Evolutionary conservation across 2,113 vertebrate species (phyloP).

Genomic region (Camelus bactrianus): DNA sequence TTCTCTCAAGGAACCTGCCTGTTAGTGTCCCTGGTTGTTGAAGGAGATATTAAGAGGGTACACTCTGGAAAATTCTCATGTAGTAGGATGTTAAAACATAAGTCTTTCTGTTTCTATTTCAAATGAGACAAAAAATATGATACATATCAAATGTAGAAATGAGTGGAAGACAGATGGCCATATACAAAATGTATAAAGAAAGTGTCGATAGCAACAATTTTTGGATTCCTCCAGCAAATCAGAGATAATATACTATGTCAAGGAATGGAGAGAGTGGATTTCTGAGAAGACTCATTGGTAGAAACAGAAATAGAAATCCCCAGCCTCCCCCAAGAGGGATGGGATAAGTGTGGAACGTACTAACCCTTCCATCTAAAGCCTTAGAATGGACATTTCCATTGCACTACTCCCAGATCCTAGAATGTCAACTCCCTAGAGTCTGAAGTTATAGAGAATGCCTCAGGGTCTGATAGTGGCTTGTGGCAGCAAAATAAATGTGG

Average conservation of each 20-base stretch:
- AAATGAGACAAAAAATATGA: constrained; percentile 28
- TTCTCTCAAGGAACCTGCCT: background rate
- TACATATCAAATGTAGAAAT: background rate
- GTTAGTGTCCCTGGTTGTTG: background rate
- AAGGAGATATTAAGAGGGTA: background rate
- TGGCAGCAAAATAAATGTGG: background rate
- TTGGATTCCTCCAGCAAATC: background rate
- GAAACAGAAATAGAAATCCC: background rate
- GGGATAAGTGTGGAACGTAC: background rate
- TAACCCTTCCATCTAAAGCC: background rate
- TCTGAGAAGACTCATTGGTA: background rate
- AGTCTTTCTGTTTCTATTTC: background rate
- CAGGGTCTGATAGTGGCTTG: background rate
- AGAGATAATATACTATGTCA: background rate
- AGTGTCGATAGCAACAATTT: background rate
- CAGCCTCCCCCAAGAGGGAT: background rate
- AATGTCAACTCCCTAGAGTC: background rate
- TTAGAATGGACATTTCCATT: background rate
- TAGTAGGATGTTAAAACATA: background rate
- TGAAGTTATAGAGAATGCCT: background rate
- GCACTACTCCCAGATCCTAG: background rate
- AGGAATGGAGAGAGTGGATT: background rate
- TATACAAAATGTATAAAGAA: constrained; percentile 25
- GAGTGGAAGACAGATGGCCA: background rate
- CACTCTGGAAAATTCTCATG: background rate